Base-by-base conservation (phyloP, 2,888 invertebrate genomes). In the Margaritifera margaritifera region DNA sequence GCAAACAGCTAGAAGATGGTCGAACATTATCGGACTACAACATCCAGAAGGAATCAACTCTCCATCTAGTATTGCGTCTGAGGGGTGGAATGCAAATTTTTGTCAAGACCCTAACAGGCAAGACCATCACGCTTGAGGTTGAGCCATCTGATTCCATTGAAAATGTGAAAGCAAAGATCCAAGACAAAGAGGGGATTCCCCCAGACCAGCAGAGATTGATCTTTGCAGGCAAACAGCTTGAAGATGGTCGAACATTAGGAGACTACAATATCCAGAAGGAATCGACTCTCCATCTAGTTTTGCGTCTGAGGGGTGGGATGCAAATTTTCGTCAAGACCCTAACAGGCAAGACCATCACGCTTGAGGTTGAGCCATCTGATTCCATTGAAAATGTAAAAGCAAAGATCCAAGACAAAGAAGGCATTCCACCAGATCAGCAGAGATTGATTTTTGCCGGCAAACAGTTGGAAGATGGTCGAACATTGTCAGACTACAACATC, bases 231-330 rank as follows among this genome's bases (percentile, higher is more conserved):
- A n/a, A n/a, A n/a, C n/a, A n/a, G n/a, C n/a, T n/a, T n/a, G n/a
- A n/a, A n/a, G n/a, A n/a, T n/a, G n/a, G n/a, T n/a, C n/a, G n/a
- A n/a, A n/a, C n/a, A n/a, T n/a, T n/a, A n/a, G n/a, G n/a, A n/a
- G 97, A 98, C 88, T 96, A 97, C 91, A 96, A 96, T 90, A 96
- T 97, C 88, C 96, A 97, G 91, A 96, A 96, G 90, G 96, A 96
- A 90, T 97, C 97, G 0, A 98, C 97, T 20, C 93, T 98, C 78
- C 97, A 97, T 90, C 81, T 91, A 91, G 97, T 97, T 74, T 93
- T 98, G 72, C 94, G 97, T 92, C 93, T 98, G 82, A 93, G 97
- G 56, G 80, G 78, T 64, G 78, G 80, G 80, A 96, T 96, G 90
- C 94, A 98, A 93, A 97, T 98, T 91, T 98, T 88, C 68, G 87